phyloP scores from a whole-genome alignment of 64 coral and sea anemone species.

The Dendronephthya gigantea region DNA sequence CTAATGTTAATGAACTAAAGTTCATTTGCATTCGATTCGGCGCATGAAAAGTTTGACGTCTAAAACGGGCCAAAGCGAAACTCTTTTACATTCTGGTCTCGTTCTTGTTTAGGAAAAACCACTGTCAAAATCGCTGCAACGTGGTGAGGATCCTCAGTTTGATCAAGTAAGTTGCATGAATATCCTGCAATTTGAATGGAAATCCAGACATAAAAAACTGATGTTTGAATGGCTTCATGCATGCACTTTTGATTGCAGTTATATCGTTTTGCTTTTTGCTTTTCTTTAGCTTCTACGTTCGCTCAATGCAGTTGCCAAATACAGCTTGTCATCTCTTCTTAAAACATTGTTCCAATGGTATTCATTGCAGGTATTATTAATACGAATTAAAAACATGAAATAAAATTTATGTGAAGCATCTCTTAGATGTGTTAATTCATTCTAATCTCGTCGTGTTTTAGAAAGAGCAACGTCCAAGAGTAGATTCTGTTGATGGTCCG shows the following conservation, averaged over 20 bases:
- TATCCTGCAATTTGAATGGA: no score
- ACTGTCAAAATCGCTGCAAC: conserved; percentile 83
- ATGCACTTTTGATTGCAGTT: no score
- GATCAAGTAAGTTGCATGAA: conserved; percentile 45
- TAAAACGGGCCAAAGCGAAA: no score
- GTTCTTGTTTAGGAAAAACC: conserved; percentile 58
- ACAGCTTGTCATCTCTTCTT: conserved; percentile 71
- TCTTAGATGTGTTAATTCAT: background rate
- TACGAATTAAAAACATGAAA: no score
- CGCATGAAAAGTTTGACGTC: no score
- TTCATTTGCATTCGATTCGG: no score
- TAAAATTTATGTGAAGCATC: no score
- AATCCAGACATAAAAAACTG: no score
- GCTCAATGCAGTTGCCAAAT: conserved; percentile 74
- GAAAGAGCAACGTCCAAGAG: conserved; percentile 20
- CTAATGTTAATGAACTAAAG: no score
- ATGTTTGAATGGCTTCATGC: no score
- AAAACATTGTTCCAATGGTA: conserved; percentile 96
- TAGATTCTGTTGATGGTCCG: background rate
- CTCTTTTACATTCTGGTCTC: background rate
- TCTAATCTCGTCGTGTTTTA: background rate
- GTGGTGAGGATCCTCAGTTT: conserved; percentile 97
- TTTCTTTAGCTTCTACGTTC: conserved; percentile 59
- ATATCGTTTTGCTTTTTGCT: no score
- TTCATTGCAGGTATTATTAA: conserved; percentile 95